Evolutionary conservation across 2,888 invertebrate genomes (phyloP).

Genomic region (Pristionchus mayeri): DNA sequence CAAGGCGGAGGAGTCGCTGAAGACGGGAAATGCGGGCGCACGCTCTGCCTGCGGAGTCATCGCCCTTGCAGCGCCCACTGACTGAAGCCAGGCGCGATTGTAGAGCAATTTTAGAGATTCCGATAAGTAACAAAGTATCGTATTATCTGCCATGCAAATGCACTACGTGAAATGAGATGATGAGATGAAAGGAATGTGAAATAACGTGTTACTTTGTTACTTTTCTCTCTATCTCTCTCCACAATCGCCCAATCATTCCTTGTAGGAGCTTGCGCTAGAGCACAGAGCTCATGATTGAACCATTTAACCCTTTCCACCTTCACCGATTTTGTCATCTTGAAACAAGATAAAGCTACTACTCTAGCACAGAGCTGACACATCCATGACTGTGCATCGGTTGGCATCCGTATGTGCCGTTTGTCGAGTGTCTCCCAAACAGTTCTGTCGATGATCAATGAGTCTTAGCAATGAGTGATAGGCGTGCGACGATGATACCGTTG

Average conservation of each 20-base stretch:
- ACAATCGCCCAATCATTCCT: too few relatives aligned
- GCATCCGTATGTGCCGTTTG: neutral
- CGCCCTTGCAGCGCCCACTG: conserved; percentile 51
- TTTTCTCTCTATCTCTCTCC: too few relatives aligned
- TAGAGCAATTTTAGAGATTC: too few relatives aligned
- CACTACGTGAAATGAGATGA: too few relatives aligned
- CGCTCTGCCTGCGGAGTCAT: conserved; percentile 77
- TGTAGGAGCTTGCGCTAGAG: too few relatives aligned
- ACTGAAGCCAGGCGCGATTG: conserved; percentile 37
- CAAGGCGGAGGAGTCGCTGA: conserved; percentile 74
- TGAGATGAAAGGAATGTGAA: too few relatives aligned
- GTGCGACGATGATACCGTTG: neutral
- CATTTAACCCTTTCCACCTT: neutral
- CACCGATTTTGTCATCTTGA: neutral
- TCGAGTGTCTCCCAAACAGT: neutral
- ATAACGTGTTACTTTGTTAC: too few relatives aligned
- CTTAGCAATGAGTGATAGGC: conserved; percentile 28
- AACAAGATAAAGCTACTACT: neutral
- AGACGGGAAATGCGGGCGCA: conserved; percentile 77
- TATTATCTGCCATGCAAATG: too few relatives aligned
- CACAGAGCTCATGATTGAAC: neutral
- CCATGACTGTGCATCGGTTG: too few relatives aligned
- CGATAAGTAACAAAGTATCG: too few relatives aligned
- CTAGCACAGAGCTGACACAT: too few relatives aligned
- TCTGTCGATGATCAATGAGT: neutral